Conservation (phyloP, 2,888 invertebrate species). For the Carpatolechia fugitivella region DNA sequence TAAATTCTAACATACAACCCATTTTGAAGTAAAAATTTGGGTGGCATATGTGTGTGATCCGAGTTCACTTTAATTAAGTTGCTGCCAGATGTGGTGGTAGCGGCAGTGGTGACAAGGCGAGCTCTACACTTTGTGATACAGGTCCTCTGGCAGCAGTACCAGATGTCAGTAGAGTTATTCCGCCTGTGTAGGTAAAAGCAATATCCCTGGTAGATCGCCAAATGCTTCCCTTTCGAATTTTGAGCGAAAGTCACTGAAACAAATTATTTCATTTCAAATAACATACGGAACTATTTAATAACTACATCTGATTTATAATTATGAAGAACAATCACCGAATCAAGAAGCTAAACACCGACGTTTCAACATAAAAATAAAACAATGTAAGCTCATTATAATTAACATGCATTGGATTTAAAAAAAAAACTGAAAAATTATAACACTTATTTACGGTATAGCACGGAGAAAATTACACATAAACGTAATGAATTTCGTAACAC, state of each 20-base stretch:
- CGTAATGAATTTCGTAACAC: too few relatives aligned
- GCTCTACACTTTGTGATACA: neutral
- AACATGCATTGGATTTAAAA: too few relatives aligned
- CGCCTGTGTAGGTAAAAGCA: neutral
- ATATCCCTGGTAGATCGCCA: neutral
- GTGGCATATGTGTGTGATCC: neutral
- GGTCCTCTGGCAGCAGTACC: neutral
- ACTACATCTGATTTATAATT: too few relatives aligned
- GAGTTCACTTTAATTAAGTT: neutral
- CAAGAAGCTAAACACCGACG: too few relatives aligned
- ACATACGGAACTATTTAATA: too few relatives aligned
- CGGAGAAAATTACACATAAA: too few relatives aligned
- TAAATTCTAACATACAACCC: neutral
- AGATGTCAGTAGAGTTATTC: neutral
- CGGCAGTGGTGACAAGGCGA: neutral
- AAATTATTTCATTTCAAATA: neutral
- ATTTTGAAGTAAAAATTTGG: neutral
- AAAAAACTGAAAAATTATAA: too few relatives aligned
- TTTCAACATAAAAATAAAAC: too few relatives aligned
- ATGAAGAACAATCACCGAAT: too few relatives aligned
- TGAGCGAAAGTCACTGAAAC: neutral
- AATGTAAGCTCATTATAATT: too few relatives aligned
- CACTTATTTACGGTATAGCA: too few relatives aligned
- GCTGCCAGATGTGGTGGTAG: neutral
- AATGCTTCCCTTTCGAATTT: neutral